A percentile compares a stretch with the other conserved stretches of the same genome.
Evolutionary conservation across 2,797 vertebrate genomes (phyloP).

Genomic region (Brachymystax lenok): DNA sequence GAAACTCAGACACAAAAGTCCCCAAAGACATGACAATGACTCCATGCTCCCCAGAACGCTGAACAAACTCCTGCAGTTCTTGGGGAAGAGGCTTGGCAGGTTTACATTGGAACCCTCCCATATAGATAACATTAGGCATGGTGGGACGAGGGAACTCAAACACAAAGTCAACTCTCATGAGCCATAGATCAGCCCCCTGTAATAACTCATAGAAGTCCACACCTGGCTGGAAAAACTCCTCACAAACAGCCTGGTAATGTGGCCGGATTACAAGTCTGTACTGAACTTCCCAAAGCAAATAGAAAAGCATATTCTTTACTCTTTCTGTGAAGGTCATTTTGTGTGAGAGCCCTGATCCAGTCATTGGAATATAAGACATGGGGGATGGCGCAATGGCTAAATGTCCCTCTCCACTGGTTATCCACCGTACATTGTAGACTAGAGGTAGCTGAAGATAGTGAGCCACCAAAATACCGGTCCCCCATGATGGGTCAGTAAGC

Average conservation of each 20-base stretch:
- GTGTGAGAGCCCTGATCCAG: not conserved
- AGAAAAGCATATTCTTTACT: too few relatives aligned
- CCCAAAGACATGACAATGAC: not conserved
- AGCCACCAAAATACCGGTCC: too few relatives aligned
- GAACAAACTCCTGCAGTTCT: slow-evolving; percentile 57
- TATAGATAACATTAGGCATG: slow-evolving; percentile 78
- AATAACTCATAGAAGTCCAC: slow-evolving; percentile 34
- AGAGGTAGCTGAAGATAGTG: slow-evolving; percentile 58
- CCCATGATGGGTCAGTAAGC: too few relatives aligned
- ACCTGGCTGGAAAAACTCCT: slow-evolving; percentile 54
- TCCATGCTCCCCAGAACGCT: too few relatives aligned
- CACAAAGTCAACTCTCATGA: slow-evolving; percentile 6
- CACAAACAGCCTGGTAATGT: slow-evolving; percentile 59
- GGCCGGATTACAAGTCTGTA: slow-evolving; percentile 44
- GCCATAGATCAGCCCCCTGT: too few relatives aligned
- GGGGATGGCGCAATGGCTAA: slow-evolving; percentile 63
- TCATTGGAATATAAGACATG: slow-evolving; percentile 59
- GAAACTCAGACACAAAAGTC: too few relatives aligned
- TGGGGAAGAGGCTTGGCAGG: slow-evolving; percentile 65
- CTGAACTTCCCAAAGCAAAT: slow-evolving; percentile 12
- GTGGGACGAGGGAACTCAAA: slow-evolving; percentile 69
- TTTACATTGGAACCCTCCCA: slow-evolving; percentile 80
- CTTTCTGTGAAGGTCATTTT: not conserved
- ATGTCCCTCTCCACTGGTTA: slow-evolving; percentile 64
- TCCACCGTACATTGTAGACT: slow-evolving; percentile 66